A percentile compares a stretch with the other conserved stretches of the same genome.
These are phyloP conservation scores for Melitaea athalia DNA, from an alignment of 2,888 invertebrate genomes.

Conservation along the genomic window DNA sequence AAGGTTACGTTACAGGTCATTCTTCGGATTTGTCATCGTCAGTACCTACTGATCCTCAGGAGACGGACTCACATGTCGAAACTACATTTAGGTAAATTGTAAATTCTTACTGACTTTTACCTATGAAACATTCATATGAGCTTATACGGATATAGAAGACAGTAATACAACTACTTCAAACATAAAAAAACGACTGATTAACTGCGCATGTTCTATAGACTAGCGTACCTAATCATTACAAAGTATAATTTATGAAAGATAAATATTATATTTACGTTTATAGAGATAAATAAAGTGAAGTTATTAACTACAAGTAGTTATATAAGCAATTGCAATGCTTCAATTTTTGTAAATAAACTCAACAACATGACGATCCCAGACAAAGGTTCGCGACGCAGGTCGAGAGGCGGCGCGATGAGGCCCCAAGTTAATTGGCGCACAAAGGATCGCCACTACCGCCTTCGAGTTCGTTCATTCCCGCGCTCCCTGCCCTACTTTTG, in stretches of 20 bases:
- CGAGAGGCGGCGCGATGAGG: background rate
- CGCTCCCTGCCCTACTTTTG: constrained; percentile 16
- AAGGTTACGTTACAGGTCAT: too few relatives aligned
- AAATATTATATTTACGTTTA: constrained; percentile 5
- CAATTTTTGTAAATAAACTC: background rate
- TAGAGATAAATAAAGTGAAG: background rate
- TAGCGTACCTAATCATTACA: constrained; percentile 4
- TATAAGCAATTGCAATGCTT: background rate
- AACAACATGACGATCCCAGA: too few relatives aligned
- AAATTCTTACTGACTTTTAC: too few relatives aligned
- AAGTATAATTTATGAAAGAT: background rate
- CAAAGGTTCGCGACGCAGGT: background rate
- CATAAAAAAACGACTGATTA: background rate
- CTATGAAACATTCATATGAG: too few relatives aligned
- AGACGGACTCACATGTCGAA: too few relatives aligned
- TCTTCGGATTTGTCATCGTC: too few relatives aligned
- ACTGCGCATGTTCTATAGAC: constrained; percentile 5
- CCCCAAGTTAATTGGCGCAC: constrained; percentile 16
- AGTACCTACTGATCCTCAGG: too few relatives aligned
- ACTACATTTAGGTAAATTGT: too few relatives aligned
- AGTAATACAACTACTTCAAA: background rate
- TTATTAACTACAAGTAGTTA: background rate
- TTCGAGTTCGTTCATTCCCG: background rate
- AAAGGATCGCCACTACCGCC: constrained; percentile 15
- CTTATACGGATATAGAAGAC: background rate